Conservation (phyloP, 2,113 vertebrate species). For the Rhabdomys dilectus region DNA sequence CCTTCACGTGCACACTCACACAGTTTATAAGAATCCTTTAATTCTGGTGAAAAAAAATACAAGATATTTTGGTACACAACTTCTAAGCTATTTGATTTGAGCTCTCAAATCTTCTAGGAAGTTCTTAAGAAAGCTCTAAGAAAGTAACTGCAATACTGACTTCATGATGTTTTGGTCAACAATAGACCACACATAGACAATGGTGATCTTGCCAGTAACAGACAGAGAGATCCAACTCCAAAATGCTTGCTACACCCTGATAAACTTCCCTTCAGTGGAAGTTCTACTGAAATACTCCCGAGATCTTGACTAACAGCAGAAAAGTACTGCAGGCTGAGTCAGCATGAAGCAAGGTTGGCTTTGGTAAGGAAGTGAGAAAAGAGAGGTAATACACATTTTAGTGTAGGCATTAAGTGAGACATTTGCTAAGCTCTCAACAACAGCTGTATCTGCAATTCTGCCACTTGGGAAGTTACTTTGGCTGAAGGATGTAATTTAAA, state of each 20-base stretch:
- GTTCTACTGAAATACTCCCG: not conserved
- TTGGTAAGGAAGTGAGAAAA: not conserved
- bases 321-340: not conserved
- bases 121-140: not conserved
- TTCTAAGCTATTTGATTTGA: constrained; percentile 4
- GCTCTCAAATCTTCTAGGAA: not conserved
- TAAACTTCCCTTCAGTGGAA: not conserved
- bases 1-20: not conserved
- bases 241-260: not conserved
- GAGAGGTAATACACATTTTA: not conserved
- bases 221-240: not conserved
- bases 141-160: constrained; percentile 1
- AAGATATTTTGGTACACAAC: not conserved
- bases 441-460: not conserved
- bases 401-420: not conserved
- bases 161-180: not conserved
- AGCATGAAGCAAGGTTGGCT: not conserved
- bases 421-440: not conserved
- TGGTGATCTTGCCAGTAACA: not conserved
- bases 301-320: not conserved
- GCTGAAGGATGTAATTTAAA: not conserved
- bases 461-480: not conserved
- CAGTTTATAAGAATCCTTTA: constrained; percentile 4
- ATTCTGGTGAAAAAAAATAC: not conserved
- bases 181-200: not conserved